phyloP scores from a whole-genome alignment of 64 coral and sea anemone species.

The Montipora efflorescens region DNA sequence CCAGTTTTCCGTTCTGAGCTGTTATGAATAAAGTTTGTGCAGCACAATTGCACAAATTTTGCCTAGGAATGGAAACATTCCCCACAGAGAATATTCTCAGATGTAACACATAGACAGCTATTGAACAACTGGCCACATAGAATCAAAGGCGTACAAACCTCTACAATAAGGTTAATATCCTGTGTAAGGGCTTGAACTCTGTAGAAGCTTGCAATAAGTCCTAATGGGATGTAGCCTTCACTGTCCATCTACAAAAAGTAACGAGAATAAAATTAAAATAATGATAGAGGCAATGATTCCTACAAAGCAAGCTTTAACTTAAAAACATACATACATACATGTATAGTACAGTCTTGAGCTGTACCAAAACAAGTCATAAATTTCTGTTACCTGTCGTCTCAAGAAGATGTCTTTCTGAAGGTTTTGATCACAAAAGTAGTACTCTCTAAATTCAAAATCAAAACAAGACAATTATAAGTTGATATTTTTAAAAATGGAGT shows the following conservation, averaged over 20 bases:
- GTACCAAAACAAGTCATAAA: background rate
- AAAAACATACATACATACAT: background rate
- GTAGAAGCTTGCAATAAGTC: constrained; percentile 97
- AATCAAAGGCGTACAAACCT: constrained; percentile 56
- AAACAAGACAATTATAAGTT: background rate
- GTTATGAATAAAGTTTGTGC: too few species aligned
- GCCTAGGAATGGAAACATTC: too few species aligned
- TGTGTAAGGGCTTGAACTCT: constrained; percentile 97
- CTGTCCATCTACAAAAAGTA: constrained; percentile 80
- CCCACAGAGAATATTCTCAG: too few species aligned
- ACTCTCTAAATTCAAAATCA: constrained; percentile 75
- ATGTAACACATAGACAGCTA: too few species aligned
- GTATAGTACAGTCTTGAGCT: background rate
- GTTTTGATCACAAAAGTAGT: constrained; percentile 98
- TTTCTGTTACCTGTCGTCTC: constrained; percentile 84
- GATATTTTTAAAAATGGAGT: background rate
- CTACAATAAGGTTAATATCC: constrained; percentile 85
- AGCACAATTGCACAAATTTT: too few species aligned
- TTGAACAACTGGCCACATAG: too few species aligned
- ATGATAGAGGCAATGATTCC: too few species aligned
- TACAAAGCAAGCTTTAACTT: too few species aligned
- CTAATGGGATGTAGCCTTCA: constrained; percentile 93
- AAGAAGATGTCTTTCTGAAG: constrained; percentile 93
- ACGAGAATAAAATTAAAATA: background rate
- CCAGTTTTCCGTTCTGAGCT: too few species aligned